phyloP scores from a whole-genome alignment of 1,140 invertebrate genomes.

The Drosophila teissieri region DNA sequence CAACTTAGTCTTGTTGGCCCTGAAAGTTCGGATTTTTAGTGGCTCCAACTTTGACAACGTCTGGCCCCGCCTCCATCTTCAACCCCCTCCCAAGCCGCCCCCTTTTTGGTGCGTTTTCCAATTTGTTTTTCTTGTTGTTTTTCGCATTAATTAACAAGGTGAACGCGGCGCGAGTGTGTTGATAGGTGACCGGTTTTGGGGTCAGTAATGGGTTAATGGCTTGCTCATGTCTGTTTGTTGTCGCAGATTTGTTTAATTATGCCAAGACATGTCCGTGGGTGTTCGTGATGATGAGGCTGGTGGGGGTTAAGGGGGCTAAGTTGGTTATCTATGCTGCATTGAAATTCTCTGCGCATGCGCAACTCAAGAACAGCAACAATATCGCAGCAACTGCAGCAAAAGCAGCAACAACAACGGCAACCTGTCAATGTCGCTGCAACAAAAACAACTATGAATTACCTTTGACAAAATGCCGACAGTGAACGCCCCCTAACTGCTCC shows the following conservation, averaged over 20 bases:
- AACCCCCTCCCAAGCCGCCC: too few species aligned
- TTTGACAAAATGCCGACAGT: slow-evolving; percentile 62
- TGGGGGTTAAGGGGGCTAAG: slow-evolving; percentile 27
- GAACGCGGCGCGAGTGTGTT: slow-evolving; percentile 22
- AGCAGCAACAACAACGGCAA: slow-evolving; percentile 25
- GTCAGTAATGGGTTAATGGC: slow-evolving; percentile 57
- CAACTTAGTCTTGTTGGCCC: slow-evolving; percentile 22
- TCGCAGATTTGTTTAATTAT: slow-evolving; percentile 78
- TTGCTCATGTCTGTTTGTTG: slow-evolving; percentile 58
- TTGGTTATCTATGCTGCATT: neutral
- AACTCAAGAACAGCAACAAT: slow-evolving; percentile 65
- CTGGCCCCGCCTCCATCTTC: neutral
- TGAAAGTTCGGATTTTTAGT: slow-evolving; percentile 26
- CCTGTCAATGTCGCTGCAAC: slow-evolving; percentile 54
- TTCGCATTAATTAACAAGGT: slow-evolving; percentile 75
- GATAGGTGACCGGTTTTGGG: slow-evolving; percentile 49
- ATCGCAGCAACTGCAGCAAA: neutral
- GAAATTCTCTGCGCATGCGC: slow-evolving; percentile 54
- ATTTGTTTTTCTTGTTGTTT: slow-evolving; percentile 34
- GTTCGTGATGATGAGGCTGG: slow-evolving; percentile 20
- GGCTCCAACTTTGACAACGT: slow-evolving; percentile 25
- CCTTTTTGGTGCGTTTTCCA: slow-evolving; percentile 27
- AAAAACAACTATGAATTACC: slow-evolving; percentile 48
- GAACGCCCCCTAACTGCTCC: slow-evolving; percentile 11
- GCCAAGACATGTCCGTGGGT: slow-evolving; percentile 61